These are phyloP conservation scores for Acomys russatus DNA, from an alignment of 2,797 vertebrate genomes.

Conservation along the genomic window DNA sequence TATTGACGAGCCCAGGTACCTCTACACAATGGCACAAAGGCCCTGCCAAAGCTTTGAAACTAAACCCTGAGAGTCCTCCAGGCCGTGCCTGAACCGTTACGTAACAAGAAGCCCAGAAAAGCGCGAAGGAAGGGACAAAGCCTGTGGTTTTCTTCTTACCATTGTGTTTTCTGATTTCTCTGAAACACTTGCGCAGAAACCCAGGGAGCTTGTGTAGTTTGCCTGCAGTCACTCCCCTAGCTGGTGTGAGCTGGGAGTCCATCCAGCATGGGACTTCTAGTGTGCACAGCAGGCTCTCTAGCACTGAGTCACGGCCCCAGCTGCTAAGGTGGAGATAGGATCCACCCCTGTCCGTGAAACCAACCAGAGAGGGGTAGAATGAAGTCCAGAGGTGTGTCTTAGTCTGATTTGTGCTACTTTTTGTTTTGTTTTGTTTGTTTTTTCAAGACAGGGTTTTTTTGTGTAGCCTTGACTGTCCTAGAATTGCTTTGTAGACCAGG, in stretches of 20 bases:
- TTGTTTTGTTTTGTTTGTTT: no score
- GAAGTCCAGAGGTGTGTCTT: not conserved
- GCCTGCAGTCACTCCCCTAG: constrained; percentile 3
- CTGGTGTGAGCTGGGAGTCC: not conserved
- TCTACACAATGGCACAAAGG: constrained; percentile 74
- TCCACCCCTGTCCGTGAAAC: not conserved
- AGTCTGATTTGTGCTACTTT: not conserved
- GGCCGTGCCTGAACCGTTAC: not conserved
- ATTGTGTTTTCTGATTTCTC: constrained; percentile 70
- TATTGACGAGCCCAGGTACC: constrained; percentile 79
- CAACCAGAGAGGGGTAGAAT: not conserved
- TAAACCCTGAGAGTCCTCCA: constrained; percentile 69
- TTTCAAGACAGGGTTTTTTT: no score
- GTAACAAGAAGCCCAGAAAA: constrained; percentile 67
- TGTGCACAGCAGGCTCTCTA: not conserved
- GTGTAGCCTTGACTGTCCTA: no score
- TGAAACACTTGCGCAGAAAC: constrained; percentile 36
- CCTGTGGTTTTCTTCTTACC: constrained; percentile 72
- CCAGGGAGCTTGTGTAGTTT: constrained; percentile 55
- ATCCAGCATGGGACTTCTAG: not conserved
- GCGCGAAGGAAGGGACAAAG: constrained; percentile 56
- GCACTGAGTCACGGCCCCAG: not conserved
- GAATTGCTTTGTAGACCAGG: no score
- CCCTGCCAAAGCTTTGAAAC: constrained; percentile 82
- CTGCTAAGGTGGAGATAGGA: not conserved